Evolutionary conservation across 2,797 vertebrate species (phyloP).

Genomic region (Okamejei kenojei): DNA sequence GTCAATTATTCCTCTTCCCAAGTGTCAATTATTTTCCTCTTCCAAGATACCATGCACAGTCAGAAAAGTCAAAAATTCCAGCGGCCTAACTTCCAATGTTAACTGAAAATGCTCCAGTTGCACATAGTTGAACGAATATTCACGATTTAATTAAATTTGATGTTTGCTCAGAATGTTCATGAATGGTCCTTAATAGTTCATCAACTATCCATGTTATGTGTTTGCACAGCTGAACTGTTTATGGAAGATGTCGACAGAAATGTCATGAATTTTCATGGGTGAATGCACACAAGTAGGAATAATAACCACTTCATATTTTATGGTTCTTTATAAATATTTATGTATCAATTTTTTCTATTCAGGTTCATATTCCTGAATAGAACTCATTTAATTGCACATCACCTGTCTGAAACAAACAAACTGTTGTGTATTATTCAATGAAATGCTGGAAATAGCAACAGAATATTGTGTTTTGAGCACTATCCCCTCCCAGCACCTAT

Average conservation of each 20-base stretch:
- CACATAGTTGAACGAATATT: not conserved
- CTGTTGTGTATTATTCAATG: not conserved
- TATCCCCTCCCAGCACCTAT: not conserved
- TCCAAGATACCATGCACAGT: not conserved
- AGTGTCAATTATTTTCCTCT: too few relatives aligned
- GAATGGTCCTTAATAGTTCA: not conserved
- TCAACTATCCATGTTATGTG: not conserved
- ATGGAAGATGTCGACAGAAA: conserved; percentile 2
- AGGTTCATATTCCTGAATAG: not conserved
- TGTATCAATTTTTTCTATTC: conserved; percentile 16
- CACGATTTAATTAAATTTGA: conserved; percentile 14
- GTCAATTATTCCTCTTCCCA: not conserved
- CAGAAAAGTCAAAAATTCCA: not conserved
- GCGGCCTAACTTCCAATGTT: not conserved
- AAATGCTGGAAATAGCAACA: not conserved
- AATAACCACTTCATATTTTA: not conserved
- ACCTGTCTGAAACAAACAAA: not conserved
- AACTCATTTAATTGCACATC: not conserved
- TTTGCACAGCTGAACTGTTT: conserved; percentile 2
- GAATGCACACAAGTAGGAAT: conserved; percentile 1
- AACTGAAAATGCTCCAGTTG: not conserved
- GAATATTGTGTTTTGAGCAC: not conserved
- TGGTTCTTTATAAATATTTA: conserved; percentile 14
- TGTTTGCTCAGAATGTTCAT: conserved; percentile 17
- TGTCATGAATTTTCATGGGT: conserved; percentile 4